These are phyloP conservation scores for Ciconia maguari DNA, from an alignment of 2,113 vertebrate species.

Conservation along the genomic window DNA sequence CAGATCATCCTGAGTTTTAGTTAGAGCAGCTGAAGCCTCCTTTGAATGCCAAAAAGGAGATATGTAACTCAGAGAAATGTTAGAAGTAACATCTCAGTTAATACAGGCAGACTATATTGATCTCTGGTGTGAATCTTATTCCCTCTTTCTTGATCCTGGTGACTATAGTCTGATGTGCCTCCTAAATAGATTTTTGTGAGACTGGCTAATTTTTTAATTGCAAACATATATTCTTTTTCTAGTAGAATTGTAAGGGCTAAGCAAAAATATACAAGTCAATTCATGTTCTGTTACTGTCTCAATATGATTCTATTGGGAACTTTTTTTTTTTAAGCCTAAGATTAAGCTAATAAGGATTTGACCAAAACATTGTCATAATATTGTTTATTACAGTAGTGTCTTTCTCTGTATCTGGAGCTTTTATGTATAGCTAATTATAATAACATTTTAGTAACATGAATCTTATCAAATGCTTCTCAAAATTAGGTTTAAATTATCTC, in stretches of 20 bases:
- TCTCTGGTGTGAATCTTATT: not conserved
- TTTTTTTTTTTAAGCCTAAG: not conserved
- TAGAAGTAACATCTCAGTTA: not conserved
- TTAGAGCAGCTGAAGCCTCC: not conserved
- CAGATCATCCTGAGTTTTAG: not conserved
- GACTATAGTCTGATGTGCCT: not conserved
- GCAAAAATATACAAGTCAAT: not conserved
- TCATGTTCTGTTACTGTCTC: not conserved
- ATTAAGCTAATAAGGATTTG: not conserved
- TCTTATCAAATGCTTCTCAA: not conserved
- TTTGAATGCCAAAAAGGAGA: not conserved
- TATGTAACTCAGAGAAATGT: not conserved
- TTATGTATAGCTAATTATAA: not conserved
- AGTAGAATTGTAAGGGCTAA: not conserved
- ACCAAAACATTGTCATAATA: not conserved
- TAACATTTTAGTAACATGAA: not conserved
- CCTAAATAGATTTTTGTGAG: not conserved
- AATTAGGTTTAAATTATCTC: not conserved
- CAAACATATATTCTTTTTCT: not conserved
- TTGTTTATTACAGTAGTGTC: not conserved
- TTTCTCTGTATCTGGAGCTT: not conserved
- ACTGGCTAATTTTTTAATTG: not conserved
- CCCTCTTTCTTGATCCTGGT: not conserved
- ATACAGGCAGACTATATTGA: not conserved
- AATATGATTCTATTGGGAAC: not conserved